Evolutionary conservation across 2,113 vertebrate species (phyloP), one percentile per base, ranked within the genome.

Genomic region (Ancistrus triradiatus): DNA sequence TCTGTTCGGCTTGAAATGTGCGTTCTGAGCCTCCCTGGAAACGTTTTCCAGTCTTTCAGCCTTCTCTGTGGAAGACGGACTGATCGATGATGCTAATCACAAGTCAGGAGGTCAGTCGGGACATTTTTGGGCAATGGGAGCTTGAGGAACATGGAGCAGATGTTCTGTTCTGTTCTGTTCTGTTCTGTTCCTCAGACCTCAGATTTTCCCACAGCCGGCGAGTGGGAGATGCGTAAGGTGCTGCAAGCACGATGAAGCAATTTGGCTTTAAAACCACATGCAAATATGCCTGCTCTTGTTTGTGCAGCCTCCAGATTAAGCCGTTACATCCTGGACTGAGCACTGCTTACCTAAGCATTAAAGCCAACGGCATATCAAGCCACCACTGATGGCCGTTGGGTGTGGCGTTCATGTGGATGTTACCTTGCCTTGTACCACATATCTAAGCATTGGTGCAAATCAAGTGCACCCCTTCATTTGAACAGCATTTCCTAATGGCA

Each of bases 91-190:
- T 68, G 21, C 42, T 38, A 13, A 40, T 64, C 51, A 42, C n/a
- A 9, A 43, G 50, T 56, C 49, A n/a, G 44, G 44, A 44, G 68
- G 50, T 74, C 63, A 63, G 42, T 18, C 19, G 59, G 46, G 46
- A 28, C 17, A 31, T 19, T 50, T 64, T 47, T 15, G 6, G 10
- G 27, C 14, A 40, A 44, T 14, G 1, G n/a, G 18, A 24, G 13
- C 13, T 8, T 31, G 59, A 38, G 43, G 31, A 40, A 27, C 70
- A 46, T 24, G 50, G 31, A 48, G 33, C 70, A 52, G 59, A 64
- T 68, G 65, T 59, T 40, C 42, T 21, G 9, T 21, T n/a, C n/a
- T n/a, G n/a, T n/a, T n/a, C n/a, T n/a, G n/a, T n/a, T n/a, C n/a
- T n/a, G n/a, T n/a, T n/a, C n/a, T 58, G 22, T 44, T 63, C 15